phyloP scores from a whole-genome alignment of 2,797 vertebrate genomes.

The Tolypeutes matacus region DNA sequence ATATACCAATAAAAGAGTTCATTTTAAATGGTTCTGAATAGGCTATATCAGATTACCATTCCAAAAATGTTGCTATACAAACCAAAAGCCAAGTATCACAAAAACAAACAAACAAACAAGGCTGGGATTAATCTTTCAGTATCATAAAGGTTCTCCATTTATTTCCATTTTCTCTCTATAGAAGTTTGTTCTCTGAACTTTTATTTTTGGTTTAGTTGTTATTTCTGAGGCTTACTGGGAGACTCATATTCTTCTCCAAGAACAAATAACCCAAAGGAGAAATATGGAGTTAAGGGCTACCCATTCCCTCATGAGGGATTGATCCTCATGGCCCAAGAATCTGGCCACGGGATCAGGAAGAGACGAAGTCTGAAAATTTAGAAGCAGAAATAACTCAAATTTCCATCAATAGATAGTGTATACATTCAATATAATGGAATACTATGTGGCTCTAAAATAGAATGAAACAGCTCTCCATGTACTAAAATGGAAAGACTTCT shows the following conservation, averaged over 20 bases:
- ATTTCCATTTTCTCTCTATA: not conserved
- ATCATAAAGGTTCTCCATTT: not conserved
- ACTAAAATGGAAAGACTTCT: constrained; percentile 6
- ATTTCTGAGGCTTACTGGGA: not conserved
- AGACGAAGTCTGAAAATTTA: constrained; percentile 33
- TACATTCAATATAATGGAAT: not conserved
- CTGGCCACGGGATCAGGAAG: not conserved
- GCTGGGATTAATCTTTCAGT: not conserved
- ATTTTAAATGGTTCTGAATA: not conserved
- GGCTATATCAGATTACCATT: not conserved
- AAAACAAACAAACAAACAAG: not conserved
- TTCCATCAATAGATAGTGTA: not conserved
- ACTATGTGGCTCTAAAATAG: not conserved
- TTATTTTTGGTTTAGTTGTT: constrained; percentile 38
- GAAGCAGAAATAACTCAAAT: constrained; percentile 37
- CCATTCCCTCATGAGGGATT: not conserved
- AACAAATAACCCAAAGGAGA: not conserved
- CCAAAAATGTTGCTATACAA: not conserved
- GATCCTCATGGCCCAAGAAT: not conserved
- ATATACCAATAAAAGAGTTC: not conserved
- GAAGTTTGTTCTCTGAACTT: constrained; percentile 51
- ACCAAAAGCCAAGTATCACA: not conserved
- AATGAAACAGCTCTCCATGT: not conserved
- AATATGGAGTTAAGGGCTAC: not conserved
- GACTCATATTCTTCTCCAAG: not conserved